Base-by-base conservation (phyloP, 2,113 vertebrate genomes). In the Vulpes ferrilata region DNA sequence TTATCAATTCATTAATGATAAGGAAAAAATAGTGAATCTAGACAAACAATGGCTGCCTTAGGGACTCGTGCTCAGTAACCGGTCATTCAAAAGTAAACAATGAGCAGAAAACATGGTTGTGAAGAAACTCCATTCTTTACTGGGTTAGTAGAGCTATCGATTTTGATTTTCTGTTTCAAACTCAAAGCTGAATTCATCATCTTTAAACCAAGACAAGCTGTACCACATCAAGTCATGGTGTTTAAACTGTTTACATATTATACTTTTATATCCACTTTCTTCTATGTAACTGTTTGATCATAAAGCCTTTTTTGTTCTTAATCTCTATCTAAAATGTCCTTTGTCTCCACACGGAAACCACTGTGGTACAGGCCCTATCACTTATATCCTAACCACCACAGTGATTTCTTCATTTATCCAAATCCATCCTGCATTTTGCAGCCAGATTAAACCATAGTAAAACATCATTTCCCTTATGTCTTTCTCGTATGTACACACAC, bases 361-460 rank as follows among this genome's bases (percentile, higher is more conserved):
- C 2, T 59, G 48, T 51, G 35, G 35, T 59, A 0, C 27, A 81
- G 16, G 30, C 12, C 5, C 25, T 62, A 78, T 48, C 67, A 48
- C 4, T 80, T 85, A 55, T n/a, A 57, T 43, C 10, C 16, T 97
- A 57, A 79, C 23, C 23, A 90, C 23, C 23, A 48, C 27, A 95
- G 90, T 38, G 25, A 19, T 86, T 95, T 93, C 32, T 80, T 43
- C 35, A 60, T 73, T 79, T 71, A 87, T 62, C 59, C 30, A 93
- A 67, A 65, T 90, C 3, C 10, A 59, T 84, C 5, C 69, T 80
- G 19, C 10, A 78, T 60, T 84, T 78, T 69, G 10, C 3, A 95
- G 59, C 30, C 64, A 67, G 11, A 81, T 90, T 88, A 88, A 76
- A 57, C 10, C 67, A 55, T 23, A 83, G 43, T 67, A 78, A 92